Conservation (phyloP, 2,888 invertebrate genomes). For the Iphiclides podalirius region DNA sequence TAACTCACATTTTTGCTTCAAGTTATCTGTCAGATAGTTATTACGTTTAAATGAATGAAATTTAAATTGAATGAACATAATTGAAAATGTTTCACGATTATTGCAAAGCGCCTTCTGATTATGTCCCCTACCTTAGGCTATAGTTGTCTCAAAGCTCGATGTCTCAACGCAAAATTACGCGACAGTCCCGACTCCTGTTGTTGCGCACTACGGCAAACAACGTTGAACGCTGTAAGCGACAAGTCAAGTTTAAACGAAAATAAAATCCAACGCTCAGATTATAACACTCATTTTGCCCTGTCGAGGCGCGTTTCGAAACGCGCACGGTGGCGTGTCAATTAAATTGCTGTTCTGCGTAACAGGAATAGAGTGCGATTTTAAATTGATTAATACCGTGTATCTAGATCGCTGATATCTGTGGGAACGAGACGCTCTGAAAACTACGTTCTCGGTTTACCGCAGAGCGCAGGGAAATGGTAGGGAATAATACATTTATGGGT, state of each 20-base stretch:
- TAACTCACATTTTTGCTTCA: too few species aligned
- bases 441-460: constrained; percentile 38
- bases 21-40: too few species aligned
- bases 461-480: constrained; percentile 23
- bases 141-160: constrained; percentile 32
- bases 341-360: constrained; percentile 7
- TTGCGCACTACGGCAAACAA: constrained; percentile 39
- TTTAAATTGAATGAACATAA: too few species aligned
- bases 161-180: constrained; percentile 45
- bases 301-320: constrained; percentile 10
- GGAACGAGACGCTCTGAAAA: constrained; percentile 59
- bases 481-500: constrained; percentile 26
- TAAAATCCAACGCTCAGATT: neutral
- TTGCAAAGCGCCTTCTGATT: too few species aligned
- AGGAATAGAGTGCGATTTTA: constrained; percentile 16
- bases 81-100: too few species aligned
- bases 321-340: constrained; percentile 12
- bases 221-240: constrained; percentile 13
- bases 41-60: too few species aligned
- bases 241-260: constrained; percentile 11
- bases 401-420: constrained; percentile 43
- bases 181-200: constrained; percentile 32
- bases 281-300: constrained; percentile 12
- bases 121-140: constrained; percentile 3
- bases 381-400: constrained; percentile 13